phyloP scores from a whole-genome alignment of 2,888 invertebrate genomes.

The Cistogaster globosa region DNA sequence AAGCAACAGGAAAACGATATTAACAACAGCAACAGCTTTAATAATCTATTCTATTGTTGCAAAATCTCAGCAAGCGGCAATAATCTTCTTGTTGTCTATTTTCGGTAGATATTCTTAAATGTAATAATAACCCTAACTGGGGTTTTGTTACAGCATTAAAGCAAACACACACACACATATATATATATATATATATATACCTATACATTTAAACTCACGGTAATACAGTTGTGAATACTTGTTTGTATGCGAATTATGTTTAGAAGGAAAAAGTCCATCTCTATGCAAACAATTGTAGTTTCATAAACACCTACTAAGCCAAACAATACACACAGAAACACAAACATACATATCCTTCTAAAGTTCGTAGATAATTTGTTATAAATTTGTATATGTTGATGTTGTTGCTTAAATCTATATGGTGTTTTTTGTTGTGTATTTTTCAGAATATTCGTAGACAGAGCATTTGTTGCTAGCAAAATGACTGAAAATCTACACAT shows the following conservation, averaged over 20 bases:
- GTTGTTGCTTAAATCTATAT: not conserved
- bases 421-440: conserved; percentile 4
- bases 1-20: not conserved
- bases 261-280: not conserved
- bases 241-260: not conserved
- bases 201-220: not conserved
- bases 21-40: conserved; percentile 1
- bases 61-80: conserved; percentile 43
- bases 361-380: not conserved
- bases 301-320: conserved; percentile 6
- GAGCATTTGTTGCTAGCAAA: conserved; percentile 10
- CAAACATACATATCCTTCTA: not conserved
- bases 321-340: not conserved
- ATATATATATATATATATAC: not conserved
- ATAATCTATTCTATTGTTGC: conserved; percentile 28
- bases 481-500: not conserved
- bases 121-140: conserved; percentile 55
- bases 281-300: conserved; percentile 2
- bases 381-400: not conserved
- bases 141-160: conserved; percentile 42
- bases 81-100: conserved; percentile 36
- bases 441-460: not conserved
- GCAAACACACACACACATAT: not conserved
- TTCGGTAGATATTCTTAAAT: conserved; percentile 19
- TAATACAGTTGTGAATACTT: not conserved